Evolutionary conservation across 2,888 invertebrate species (phyloP).

Genomic region (Dusona sp.): DNA sequence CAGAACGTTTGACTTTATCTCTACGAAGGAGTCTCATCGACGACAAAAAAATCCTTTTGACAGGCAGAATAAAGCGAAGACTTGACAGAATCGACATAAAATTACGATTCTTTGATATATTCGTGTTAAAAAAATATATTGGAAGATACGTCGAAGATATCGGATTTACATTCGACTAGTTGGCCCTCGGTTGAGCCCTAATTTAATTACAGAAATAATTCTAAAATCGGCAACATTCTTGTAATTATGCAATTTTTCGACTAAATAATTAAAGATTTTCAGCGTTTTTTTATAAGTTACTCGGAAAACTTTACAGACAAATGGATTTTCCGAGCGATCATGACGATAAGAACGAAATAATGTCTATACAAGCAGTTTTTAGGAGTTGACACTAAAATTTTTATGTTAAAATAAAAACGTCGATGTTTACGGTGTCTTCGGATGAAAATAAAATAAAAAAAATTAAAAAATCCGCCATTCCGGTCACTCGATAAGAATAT

Average conservation of each 20-base stretch:
- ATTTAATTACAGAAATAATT: no score
- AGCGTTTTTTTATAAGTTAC: no score
- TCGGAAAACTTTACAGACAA: background rate
- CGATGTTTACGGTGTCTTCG: background rate
- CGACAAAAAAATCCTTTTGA: conserved; percentile 10
- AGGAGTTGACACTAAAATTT: background rate
- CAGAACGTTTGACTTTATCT: conserved; percentile 50
- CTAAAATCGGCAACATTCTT: no score
- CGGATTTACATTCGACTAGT: background rate
- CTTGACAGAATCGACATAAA: background rate
- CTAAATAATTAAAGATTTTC: no score
- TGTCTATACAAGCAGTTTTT: no score
- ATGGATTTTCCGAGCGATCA: background rate
- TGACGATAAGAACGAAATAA: background rate
- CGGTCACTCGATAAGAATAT: background rate
- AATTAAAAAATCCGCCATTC: background rate
- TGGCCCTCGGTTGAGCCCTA: no score
- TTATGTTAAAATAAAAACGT: background rate
- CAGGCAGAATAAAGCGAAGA: conserved; percentile 8
- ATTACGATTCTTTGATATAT: background rate
- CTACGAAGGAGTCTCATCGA: conserved; percentile 48
- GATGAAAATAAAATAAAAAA: no score
- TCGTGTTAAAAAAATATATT: background rate
- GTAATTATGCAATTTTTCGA: no score
- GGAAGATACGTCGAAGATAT: background rate